Evolutionary conservation across 2,113 vertebrate species (phyloP).

Genomic region (Mirza zaza): DNA sequence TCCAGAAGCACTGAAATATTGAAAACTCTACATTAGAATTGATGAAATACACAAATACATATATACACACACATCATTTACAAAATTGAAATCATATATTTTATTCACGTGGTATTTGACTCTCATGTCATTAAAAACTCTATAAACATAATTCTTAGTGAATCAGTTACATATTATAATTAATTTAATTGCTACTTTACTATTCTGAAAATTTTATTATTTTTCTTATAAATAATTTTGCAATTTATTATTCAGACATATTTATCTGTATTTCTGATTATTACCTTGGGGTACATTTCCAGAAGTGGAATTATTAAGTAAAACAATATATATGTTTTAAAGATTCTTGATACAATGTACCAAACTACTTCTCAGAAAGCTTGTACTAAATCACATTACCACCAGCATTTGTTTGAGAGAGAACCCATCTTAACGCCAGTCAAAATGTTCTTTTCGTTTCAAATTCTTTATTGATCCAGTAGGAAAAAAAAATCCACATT

Average conservation of each 20-base stretch:
- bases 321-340: background rate
- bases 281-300: background rate
- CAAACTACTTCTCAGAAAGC: background rate
- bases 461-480: background rate
- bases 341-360: background rate
- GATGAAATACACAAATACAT: background rate
- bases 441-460: background rate
- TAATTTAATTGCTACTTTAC: background rate
- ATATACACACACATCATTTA: background rate
- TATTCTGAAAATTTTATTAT: background rate
- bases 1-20: conserved; percentile 27
- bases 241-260: conserved; percentile 7
- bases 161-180: background rate
- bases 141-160: conserved; percentile 31
- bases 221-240: conserved; percentile 20
- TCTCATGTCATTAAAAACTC: background rate
- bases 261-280: background rate
- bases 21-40: background rate
- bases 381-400: background rate
- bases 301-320: background rate
- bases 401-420: background rate
- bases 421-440: background rate
- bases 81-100: background rate
- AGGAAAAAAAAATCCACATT: background rate
- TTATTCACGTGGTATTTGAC: background rate